These are phyloP conservation scores for Elysia crispata DNA, from an alignment of 2,888 invertebrate genomes.

Conservation along the genomic window DNA sequence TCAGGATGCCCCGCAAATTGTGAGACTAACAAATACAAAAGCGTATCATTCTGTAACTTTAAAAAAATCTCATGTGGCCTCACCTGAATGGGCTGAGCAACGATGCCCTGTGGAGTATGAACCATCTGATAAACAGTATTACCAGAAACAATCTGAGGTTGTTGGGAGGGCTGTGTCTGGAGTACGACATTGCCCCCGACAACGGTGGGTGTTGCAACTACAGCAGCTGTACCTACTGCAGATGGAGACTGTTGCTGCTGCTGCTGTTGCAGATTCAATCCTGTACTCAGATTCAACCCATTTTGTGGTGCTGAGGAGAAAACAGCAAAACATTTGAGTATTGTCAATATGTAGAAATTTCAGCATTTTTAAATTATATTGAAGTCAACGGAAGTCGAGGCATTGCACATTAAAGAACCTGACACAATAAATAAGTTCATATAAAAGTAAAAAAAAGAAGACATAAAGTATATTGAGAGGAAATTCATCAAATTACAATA, in stretches of 20 bases:
- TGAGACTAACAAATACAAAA: too few species aligned
- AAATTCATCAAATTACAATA: too few species aligned
- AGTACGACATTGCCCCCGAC: slow-evolving; percentile 40
- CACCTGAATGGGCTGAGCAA: slow-evolving; percentile 79
- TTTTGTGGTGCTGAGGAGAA: slow-evolving; percentile 1
- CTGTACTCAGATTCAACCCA: slow-evolving; percentile 27
- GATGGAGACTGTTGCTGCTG: not conserved
- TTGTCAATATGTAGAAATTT: too few species aligned
- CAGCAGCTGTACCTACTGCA: slow-evolving; percentile 22
- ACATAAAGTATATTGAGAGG: too few species aligned
- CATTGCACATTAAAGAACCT: too few species aligned
- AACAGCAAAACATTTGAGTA: too few species aligned
- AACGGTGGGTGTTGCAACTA: slow-evolving; percentile 36
- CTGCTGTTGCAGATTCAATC: slow-evolving; percentile 30
- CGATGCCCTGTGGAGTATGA: slow-evolving; percentile 79
- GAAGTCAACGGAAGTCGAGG: too few species aligned
- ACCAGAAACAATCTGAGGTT: slow-evolving; percentile 73
- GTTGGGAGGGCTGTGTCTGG: slow-evolving; percentile 10
- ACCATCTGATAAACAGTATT: slow-evolving; percentile 79
- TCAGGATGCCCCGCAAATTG: too few species aligned
- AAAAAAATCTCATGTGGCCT: not conserved
- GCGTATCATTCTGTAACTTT: too few species aligned
- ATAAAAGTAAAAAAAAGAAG: too few species aligned
- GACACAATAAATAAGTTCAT: too few species aligned
- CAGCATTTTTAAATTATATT: too few species aligned